These are phyloP conservation scores for Botia almorhae DNA, from an alignment of 2,797 vertebrate genomes.

Conservation along the genomic window DNA sequence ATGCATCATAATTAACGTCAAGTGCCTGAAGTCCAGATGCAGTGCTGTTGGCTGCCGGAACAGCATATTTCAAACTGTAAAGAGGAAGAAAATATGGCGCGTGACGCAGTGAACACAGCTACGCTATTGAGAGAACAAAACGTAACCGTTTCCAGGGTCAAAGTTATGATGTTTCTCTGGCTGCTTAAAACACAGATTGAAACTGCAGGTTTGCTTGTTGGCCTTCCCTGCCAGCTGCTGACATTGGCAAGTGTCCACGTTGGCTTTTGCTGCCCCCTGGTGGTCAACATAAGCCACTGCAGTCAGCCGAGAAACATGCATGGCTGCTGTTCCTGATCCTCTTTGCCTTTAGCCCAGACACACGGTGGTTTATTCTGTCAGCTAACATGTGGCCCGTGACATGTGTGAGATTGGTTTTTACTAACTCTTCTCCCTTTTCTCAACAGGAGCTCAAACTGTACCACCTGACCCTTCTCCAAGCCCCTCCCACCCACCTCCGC, in stretches of 20 bases:
- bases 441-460: slow-evolving; percentile 73
- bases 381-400: not conserved
- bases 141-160: slow-evolving; percentile 1
- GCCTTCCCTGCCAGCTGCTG: slow-evolving; percentile 67
- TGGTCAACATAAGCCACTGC: slow-evolving; percentile 41
- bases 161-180: slow-evolving; percentile 47
- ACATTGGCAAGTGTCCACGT: slow-evolving; percentile 29
- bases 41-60: slow-evolving; percentile 6
- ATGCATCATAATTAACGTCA: slow-evolving; percentile 43
- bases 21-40: slow-evolving; percentile 21
- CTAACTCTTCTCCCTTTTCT: not conserved
- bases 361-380: slow-evolving; percentile 24
- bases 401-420: not conserved
- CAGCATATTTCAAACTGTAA: slow-evolving; percentile 9
- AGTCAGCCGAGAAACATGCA: not conserved
- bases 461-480: slow-evolving; percentile 74
- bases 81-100: slow-evolving; percentile 6
- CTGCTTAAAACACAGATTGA: slow-evolving; percentile 65
- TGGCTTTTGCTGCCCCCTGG: slow-evolving; percentile 55
- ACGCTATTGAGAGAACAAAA: slow-evolving; percentile 1
- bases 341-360: slow-evolving; percentile 15
- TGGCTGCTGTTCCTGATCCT: slow-evolving; percentile 3
- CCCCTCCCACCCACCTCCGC: slow-evolving; percentile 61
- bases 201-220: slow-evolving; percentile 65
- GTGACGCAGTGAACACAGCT: not conserved